Evolutionary conservation across 2,113 vertebrate species (phyloP).

Genomic region (Aspidoscelis tigris): DNA sequence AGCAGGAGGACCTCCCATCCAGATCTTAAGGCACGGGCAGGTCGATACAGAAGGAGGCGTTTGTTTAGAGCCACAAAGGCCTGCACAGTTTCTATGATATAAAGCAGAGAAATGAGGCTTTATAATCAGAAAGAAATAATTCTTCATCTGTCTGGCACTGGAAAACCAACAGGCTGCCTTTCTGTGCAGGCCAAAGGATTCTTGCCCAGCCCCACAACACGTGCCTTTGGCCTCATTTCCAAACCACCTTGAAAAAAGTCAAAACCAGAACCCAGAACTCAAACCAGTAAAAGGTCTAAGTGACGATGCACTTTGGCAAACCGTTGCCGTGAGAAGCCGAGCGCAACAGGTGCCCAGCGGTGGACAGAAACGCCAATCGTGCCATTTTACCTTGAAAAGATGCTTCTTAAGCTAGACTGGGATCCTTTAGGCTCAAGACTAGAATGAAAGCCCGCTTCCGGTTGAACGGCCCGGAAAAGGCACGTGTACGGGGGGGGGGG

Average conservation of each 20-base stretch:
- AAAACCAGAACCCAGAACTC: neutral
- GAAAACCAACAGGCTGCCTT: neutral
- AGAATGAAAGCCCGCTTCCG: conserved; percentile 1
- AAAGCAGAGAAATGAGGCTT: neutral
- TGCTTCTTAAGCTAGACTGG: neutral
- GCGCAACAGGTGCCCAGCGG: neutral
- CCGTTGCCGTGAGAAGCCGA: neutral
- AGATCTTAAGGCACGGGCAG: too few relatives aligned
- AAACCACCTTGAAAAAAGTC: neutral
- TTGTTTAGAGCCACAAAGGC: neutral
- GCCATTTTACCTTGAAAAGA: conserved; percentile 22
- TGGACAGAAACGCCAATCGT: conserved; percentile 41
- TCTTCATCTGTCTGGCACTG: fast-evolving
- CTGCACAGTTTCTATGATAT: neutral
- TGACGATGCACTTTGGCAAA: neutral
- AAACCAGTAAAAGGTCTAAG: neutral
- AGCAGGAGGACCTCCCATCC: too few relatives aligned
- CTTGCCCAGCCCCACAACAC: neutral
- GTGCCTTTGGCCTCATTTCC: neutral
- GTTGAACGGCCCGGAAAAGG: conserved; percentile 32
- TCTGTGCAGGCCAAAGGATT: neutral
- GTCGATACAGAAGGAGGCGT: too few relatives aligned
- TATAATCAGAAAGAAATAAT: neutral
- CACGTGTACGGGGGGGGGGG: neutral
- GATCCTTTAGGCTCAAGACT: conserved; percentile 35